Conservation (phyloP, 2,888 invertebrate genomes). For the Leucophenga montana region DNA sequence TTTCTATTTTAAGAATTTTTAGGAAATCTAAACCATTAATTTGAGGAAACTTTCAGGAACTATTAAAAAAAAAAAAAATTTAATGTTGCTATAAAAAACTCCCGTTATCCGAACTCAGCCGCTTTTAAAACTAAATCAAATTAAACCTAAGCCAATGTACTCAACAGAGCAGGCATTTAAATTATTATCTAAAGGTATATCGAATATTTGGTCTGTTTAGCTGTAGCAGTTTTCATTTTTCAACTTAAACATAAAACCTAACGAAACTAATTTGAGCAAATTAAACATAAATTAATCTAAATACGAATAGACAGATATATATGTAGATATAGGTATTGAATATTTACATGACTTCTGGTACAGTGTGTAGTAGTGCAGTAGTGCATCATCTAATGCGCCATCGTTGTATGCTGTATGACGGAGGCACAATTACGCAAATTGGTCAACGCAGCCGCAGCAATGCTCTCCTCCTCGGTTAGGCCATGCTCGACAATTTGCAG, state of each 20-base stretch:
- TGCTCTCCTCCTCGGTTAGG: constrained; percentile 73
- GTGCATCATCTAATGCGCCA: constrained; percentile 68
- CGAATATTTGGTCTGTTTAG: constrained; percentile 65
- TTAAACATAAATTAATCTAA: not conserved
- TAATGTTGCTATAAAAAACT: not conserved
- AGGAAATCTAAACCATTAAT: no score
- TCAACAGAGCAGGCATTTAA: not conserved
- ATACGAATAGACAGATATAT: constrained; percentile 42
- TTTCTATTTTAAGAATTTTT: no score
- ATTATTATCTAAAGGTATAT: no score
- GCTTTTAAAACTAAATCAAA: constrained; percentile 36
- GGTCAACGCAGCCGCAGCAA: constrained; percentile 72
- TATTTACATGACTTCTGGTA: not conserved
- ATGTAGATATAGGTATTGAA: constrained; percentile 13
- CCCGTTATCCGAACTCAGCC: no score
- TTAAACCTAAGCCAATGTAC: constrained; percentile 34
- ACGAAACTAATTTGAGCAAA: constrained; percentile 35
- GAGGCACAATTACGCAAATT: constrained; percentile 73
- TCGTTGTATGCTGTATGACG: constrained; percentile 73
- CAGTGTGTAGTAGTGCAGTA: no score
- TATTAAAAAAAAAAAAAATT: no score
- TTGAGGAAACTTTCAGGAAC: no score
- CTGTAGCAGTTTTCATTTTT: constrained; percentile 58
- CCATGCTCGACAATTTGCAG: constrained; percentile 70
- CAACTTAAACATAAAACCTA: constrained; percentile 49